Evolutionary conservation across 2,888 invertebrate species (phyloP), one percentile per base, ranked within the genome.

Genomic region (Drosophila buzzatii): DNA sequence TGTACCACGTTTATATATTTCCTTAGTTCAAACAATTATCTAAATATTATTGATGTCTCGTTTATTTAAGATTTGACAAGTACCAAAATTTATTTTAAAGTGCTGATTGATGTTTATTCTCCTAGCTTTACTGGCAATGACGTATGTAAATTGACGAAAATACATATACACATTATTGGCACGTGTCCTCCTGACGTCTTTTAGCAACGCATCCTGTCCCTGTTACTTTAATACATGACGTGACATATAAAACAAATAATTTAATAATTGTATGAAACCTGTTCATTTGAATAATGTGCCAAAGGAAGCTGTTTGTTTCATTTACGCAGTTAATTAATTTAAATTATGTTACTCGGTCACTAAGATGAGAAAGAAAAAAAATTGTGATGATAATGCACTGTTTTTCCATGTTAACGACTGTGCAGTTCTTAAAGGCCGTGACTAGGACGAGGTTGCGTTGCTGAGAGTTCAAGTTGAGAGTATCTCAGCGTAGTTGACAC

Each of bases 281-380:
- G 7, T 16, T 23, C 6, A 45, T 45, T 45, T 49, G 8, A 14
- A 27, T 27, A 9, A 6, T 51, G 14, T 20, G 14, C 20, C 8
- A 20, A 51, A 3, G 0, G 33, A 51, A 12, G 33, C 12, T 62
- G 59, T 58, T 18, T 82, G 76, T 70, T 69, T 33, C 74, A 74
- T 77, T 75, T 70, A 71, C 70, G 63, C 58, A 64, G 72, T 79
- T 85, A 84, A 84, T 86, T 84, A 68, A 76, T 72, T 79, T 73
- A 71, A 81, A 73, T 81, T 72, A 70, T 71, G 61, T 57, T 73
- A 65, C 57, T 58, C 41, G 27, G 18, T 52, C 56, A 4, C 12
- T 2, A 9, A 20, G 5, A 23, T 35, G 31, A 31, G 45, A 70
- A 61, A 65, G 59, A 42, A 68, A 60, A 42, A 59, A 64, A 73